Percentiles rank a stretch among this genome's conserved stretches.
Conservation (phyloP, 2,113 vertebrate species). For the Platichthys flesus region DNA sequence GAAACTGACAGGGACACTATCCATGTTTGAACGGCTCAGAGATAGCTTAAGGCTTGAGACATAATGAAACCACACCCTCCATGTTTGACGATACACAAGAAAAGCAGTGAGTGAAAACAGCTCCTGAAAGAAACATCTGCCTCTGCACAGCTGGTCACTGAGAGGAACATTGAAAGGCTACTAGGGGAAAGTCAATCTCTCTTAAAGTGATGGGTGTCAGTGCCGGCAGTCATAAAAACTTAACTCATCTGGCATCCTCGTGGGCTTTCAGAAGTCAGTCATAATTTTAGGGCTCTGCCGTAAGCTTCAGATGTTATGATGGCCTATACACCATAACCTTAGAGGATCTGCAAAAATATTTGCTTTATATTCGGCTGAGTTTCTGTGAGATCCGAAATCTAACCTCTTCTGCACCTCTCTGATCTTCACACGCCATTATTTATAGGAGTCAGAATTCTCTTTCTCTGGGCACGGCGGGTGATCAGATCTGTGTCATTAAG, state of each 20-base stretch:
- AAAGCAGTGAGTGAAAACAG: constrained; percentile 6
- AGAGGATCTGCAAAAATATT: not conserved
- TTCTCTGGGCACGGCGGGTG: constrained; percentile 32
- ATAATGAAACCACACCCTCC: not conserved
- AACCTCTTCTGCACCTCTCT: not conserved
- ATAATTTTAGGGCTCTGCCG: constrained; percentile 9
- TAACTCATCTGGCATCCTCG: constrained; percentile 7
- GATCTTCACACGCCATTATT: constrained; percentile 12
- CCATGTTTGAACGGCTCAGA: not conserved
- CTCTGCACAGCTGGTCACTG: constrained; percentile 10
- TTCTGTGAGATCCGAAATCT: constrained; percentile 17
- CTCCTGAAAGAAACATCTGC: constrained; percentile 24
- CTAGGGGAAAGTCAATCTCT: constrained; percentile 6
- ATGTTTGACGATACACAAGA: too few species aligned
- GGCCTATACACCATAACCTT: not conserved
- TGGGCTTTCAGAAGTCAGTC: constrained; percentile 4
- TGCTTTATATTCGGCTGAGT: constrained; percentile 8
- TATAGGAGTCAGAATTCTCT: constrained; percentile 21
- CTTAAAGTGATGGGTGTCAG: constrained; percentile 7
- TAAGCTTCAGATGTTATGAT: not conserved
- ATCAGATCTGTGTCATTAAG: constrained; percentile 59
- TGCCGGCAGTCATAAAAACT: constrained; percentile 26
- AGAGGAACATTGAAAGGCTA: constrained; percentile 9
- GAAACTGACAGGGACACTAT: not conserved
- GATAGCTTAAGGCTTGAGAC: not conserved